Evolutionary conservation across 2,888 invertebrate genomes (phyloP).

Genomic region (Blastobasis adustella): DNA sequence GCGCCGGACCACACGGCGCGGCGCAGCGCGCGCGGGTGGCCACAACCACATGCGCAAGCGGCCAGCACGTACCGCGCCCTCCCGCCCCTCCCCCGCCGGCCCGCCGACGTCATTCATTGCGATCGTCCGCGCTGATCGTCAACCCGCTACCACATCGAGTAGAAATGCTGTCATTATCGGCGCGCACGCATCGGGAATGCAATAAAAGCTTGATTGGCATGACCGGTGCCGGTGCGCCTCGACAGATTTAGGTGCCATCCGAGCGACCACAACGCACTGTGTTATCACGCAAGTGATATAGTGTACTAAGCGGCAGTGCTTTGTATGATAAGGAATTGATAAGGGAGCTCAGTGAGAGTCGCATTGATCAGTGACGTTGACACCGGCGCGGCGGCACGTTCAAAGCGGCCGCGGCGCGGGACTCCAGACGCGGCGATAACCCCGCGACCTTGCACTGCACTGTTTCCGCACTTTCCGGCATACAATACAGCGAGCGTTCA

Average conservation of each 20-base stretch:
- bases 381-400: neutral
- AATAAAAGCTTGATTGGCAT: constrained; percentile 49
- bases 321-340: neutral
- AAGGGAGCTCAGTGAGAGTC: no score
- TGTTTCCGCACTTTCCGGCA: constrained; percentile 31
- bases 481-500: no score
- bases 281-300: constrained; percentile 23
- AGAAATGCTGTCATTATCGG: constrained; percentile 69
- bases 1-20: constrained; percentile 72
- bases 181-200: constrained; percentile 58
- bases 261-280: constrained; percentile 30
- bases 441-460: constrained; percentile 45
- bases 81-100: constrained; percentile 29
- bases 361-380: constrained; percentile 3
- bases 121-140: constrained; percentile 62
- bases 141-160: constrained; percentile 58
- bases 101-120: constrained; percentile 68
- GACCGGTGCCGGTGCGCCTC: constrained; percentile 36
- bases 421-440: constrained; percentile 39
- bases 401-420: constrained; percentile 28
- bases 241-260: constrained; percentile 42
- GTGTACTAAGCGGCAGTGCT: no score
- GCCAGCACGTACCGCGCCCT: constrained; percentile 47
- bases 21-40: constrained; percentile 73
- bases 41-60: constrained; percentile 66